Base-by-base conservation (phyloP, 2,888 invertebrate species). In the Acleris sparsana region DNA sequence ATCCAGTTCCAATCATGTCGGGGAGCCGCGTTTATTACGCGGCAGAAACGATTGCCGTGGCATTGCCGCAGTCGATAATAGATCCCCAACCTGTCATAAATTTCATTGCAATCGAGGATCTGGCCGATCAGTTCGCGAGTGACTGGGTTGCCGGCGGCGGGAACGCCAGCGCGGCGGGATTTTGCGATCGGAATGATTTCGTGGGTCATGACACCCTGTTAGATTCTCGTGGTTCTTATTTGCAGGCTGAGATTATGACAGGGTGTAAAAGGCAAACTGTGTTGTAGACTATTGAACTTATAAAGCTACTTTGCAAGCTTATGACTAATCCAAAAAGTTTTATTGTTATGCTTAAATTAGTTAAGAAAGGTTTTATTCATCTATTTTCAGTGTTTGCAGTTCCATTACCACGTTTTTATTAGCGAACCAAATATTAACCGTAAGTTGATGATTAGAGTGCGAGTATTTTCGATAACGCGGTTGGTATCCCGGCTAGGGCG, bases 21-120 rank as follows among this genome's bases (percentile, higher is more conserved):
- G 53, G 69, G 68, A 67, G 65, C 79, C 71, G 72, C 78, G 74
- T 79, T 79, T 80, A 82, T 80, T 78, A 75, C 74, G 71, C 70
- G 75, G 70, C 74, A 73, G 70, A 74, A 80, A 78, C 80, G 77
- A 78, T 78, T 75, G 77, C 76, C 78, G 76, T 74, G 75, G 76
- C 77, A 76, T 75, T 74, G 74, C 67, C 75, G 80, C 82, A 80
- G 81, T 86, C 88, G 87, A 88, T 88, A 85, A 86, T 86, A 87
- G 88, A 89, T 89, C 88, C 85, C 85, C 87, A 87, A 86, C 79
- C 85, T 87, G 86, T 89, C 88, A 89, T 91, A 90, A 89, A 90
- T 90, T 90, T 89, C 83, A 88, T 88, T 87, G 88, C 88, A 87
- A 88, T 88, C 87, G 86, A 79, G 88, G 86, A 87, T 87, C 86